Evolutionary conservation across 2,888 invertebrate genomes (phyloP).

Genomic region (Thelaira solivaga): DNA sequence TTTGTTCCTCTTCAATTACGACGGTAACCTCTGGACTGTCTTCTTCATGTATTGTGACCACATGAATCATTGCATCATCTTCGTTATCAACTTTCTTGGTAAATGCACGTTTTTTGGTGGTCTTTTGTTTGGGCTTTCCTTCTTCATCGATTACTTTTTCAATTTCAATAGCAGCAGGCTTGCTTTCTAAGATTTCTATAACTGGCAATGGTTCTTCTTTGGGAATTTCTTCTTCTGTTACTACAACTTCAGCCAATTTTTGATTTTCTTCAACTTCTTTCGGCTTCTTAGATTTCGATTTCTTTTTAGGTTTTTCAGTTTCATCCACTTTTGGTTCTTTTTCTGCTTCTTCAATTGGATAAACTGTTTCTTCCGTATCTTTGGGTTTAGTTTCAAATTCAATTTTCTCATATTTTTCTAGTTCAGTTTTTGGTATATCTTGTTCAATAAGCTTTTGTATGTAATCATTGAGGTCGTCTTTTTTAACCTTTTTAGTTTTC

Average conservation of each 20-base stretch:
- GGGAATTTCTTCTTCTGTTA: slow-evolving; percentile 64
- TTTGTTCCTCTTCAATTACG: slow-evolving; percentile 70
- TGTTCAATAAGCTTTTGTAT: slow-evolving; percentile 74
- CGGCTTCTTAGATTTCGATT: slow-evolving; percentile 63
- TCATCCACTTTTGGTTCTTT: slow-evolving; percentile 68
- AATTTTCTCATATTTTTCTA: slow-evolving; percentile 77
- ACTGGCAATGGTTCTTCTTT: slow-evolving; percentile 63
- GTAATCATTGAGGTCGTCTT: slow-evolving; percentile 74
- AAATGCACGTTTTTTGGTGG: slow-evolving; percentile 70
- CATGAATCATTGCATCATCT: slow-evolving; percentile 69
- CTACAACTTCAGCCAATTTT: slow-evolving; percentile 66
- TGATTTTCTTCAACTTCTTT: slow-evolving; percentile 62
- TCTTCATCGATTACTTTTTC: slow-evolving; percentile 68
- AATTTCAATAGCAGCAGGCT: slow-evolving; percentile 68
- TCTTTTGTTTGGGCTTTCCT: slow-evolving; percentile 71
- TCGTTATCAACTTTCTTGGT: slow-evolving; percentile 71
- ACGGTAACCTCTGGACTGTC: slow-evolving; percentile 70
- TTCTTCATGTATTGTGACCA: slow-evolving; percentile 72
- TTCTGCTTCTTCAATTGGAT: slow-evolving; percentile 65
- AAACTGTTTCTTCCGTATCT: slow-evolving; percentile 64
- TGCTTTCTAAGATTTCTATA: slow-evolving; percentile 69
- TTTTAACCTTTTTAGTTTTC: slow-evolving; percentile 72
- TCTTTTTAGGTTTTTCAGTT: slow-evolving; percentile 70
- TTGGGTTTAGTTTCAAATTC: slow-evolving; percentile 73
- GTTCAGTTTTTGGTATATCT: slow-evolving; percentile 75